Percentiles rank a stretch among this genome's conserved stretches.
These are phyloP conservation scores for Streptopelia turtur DNA, from an alignment of 2,797 vertebrate genomes.

Conservation along the genomic window DNA sequence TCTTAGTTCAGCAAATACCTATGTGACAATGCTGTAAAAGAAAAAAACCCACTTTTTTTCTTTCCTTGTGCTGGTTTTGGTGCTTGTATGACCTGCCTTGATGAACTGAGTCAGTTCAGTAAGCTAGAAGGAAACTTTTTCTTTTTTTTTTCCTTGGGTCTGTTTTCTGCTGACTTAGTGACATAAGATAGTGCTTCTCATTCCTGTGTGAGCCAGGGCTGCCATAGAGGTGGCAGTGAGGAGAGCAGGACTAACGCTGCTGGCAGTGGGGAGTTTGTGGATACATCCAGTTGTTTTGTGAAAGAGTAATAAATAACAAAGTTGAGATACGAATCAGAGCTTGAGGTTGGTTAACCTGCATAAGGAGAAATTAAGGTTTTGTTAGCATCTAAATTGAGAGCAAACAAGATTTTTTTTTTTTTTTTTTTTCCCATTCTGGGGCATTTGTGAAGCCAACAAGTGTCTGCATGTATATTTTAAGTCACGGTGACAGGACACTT, in stretches of 20 bases:
- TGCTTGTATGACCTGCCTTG: not conserved
- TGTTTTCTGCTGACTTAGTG: not conserved
- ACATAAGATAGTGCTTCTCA: not conserved
- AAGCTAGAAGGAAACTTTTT: not conserved
- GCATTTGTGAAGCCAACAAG: not conserved
- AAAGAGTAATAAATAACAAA: not conserved
- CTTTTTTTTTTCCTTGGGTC: not conserved
- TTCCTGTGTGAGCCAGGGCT: not conserved
- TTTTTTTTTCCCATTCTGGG: not conserved
- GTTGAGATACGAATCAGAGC: not conserved
- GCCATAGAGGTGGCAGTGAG: not conserved
- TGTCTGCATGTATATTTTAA: not conserved
- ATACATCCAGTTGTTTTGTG: not conserved
- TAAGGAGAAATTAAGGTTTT: not conserved
- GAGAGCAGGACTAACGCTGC: not conserved
- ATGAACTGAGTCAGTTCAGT: not conserved
- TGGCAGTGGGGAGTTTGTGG: not conserved
- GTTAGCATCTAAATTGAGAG: not conserved
- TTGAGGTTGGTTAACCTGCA: not conserved
- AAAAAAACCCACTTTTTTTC: not conserved
- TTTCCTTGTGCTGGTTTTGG: not conserved
- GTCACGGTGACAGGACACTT: not conserved
- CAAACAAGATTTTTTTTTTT: not conserved
- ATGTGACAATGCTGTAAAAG: not conserved
- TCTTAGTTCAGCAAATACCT: slow-evolving; percentile 10